A percentile compares a stretch with the other conserved stretches of the same genome.
These are phyloP conservation scores for Ceratotherium simum DNA, from an alignment of 2,113 vertebrate species.

Conservation along the genomic window DNA sequence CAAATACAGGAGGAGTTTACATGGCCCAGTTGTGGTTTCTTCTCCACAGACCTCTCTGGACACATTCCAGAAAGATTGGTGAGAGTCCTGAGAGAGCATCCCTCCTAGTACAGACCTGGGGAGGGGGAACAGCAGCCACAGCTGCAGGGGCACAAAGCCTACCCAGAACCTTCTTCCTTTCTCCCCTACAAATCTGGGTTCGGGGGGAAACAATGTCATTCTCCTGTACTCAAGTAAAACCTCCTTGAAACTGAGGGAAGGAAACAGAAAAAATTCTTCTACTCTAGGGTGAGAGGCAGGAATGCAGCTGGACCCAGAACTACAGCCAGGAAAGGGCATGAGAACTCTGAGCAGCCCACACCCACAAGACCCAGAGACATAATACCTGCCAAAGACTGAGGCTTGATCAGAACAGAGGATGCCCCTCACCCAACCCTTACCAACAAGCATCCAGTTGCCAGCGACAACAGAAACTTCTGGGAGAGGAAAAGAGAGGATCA, in stretches of 20 bases:
- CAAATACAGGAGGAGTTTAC: neutral
- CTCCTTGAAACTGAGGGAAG: neutral
- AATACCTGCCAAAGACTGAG: neutral
- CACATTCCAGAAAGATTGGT: neutral
- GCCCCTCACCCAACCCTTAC: neutral
- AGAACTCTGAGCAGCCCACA: neutral
- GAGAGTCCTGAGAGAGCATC: neutral
- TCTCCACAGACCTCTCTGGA: neutral
- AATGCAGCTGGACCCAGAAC: neutral
- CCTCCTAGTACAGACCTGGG: neutral
- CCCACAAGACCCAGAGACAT: neutral
- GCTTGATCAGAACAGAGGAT: neutral
- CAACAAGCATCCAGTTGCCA: neutral
- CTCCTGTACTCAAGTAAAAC: neutral
- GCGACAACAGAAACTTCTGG: neutral
- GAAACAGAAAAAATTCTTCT: neutral
- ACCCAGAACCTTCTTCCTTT: neutral
- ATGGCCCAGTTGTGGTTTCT: neutral
- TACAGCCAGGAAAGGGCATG: neutral
- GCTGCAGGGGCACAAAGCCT: neutral
- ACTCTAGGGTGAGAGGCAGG: neutral
- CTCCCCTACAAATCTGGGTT: neutral
- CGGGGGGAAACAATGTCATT: neutral
- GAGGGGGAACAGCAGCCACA: neutral
- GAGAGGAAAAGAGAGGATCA: neutral